Conservation (phyloP, 2,888 invertebrate genomes). For the Caenorhabditis doughertyi region DNA sequence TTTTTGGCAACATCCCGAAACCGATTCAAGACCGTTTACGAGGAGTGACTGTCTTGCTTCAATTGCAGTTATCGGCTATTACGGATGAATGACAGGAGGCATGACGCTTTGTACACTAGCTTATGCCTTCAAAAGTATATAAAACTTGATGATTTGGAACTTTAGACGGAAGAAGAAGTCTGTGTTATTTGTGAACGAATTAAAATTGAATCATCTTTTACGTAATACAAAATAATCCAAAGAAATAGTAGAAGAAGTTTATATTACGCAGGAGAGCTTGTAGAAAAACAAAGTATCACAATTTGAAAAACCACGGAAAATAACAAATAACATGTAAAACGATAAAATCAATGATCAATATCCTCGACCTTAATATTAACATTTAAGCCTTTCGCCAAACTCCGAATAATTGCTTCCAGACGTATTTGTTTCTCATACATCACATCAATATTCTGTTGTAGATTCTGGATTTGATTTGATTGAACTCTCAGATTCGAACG, state of each 20-base stretch:
- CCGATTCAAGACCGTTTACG: conserved; percentile 61
- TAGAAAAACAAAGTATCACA: background rate
- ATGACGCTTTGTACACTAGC: conserved; percentile 21
- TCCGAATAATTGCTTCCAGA: conserved; percentile 55
- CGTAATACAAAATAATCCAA: conserved; percentile 7
- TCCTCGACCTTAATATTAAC: conserved; percentile 52
- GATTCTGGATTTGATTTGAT: conserved; percentile 47
- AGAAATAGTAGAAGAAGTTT: background rate
- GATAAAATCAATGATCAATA: conserved; percentile 25
- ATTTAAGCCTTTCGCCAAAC: conserved; percentile 49
- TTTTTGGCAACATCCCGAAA: conserved; percentile 58
- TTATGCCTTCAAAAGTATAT: conserved; percentile 34
- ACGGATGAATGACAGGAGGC: conserved; percentile 56
- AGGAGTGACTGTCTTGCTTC: conserved; percentile 32
- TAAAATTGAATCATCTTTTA: conserved; percentile 15
- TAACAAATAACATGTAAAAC: conserved; percentile 7
- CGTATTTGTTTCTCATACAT: conserved; percentile 70
- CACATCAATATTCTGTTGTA: conserved; percentile 69
- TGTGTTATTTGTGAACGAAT: background rate
- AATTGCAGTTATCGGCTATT: conserved; percentile 55
- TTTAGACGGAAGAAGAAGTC: conserved; percentile 1
- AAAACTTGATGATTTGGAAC: conserved; percentile 56
- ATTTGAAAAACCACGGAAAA: background rate
- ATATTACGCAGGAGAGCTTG: background rate
- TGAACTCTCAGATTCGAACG: conserved; percentile 57